A percentile compares a stretch with the other conserved stretches of the same genome.
Conservation (phyloP, 1,140 invertebrate genomes). For the Trigoniulus corallinus region DNA sequence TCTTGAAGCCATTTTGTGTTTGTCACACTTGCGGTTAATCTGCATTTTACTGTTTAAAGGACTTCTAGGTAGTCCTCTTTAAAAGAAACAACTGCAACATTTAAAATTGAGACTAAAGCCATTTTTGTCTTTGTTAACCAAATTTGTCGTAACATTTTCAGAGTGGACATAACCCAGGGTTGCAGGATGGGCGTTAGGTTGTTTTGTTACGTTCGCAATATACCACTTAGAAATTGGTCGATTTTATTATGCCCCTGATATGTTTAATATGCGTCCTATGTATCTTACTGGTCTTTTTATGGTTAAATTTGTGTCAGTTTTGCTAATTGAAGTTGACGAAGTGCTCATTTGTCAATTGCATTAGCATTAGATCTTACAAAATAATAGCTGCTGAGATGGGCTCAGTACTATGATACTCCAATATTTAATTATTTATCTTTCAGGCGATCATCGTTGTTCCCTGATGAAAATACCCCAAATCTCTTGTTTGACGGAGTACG, state of each 20-base stretch:
- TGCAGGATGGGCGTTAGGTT: too few species aligned
- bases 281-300: conserved; percentile 1
- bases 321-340: not conserved
- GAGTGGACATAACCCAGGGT: too few species aligned
- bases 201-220: too few species aligned
- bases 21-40: too few species aligned
- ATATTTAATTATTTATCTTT: not conserved
- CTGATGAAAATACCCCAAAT: conserved; percentile 48
- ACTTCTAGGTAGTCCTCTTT: too few species aligned
- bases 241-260: not conserved
- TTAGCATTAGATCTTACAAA: not conserved
- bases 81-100: too few species aligned
- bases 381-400: not conserved
- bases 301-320: not conserved
- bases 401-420: not conserved
- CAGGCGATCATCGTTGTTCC: conserved; percentile 35
- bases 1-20: not conserved
- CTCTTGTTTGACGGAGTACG: conserved; percentile 55
- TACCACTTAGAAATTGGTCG: not conserved
- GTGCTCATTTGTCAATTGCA: not conserved
- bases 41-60: too few species aligned
- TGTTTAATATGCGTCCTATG: not conserved
- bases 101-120: too few species aligned
- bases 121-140: too few species aligned
- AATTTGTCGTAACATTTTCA: too few species aligned